Base-by-base conservation (phyloP, 2,113 vertebrate genomes). In the Phocoena sinus region DNA sequence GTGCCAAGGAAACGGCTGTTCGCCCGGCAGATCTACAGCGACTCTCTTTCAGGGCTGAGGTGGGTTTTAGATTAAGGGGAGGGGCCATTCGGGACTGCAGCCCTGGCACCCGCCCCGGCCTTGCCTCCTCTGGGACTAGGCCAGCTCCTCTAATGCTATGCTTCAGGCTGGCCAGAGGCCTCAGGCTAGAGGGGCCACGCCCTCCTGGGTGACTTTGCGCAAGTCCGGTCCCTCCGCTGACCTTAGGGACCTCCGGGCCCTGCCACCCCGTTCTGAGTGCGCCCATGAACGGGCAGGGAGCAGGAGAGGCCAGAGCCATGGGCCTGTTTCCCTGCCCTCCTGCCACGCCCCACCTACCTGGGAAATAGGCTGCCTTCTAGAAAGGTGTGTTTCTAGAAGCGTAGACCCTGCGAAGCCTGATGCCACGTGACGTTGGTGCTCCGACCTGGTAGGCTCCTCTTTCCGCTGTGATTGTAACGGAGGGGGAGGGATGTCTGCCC, bases 1-100 rank as follows among this genome's bases (percentile, higher is more conserved):
- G 3, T 87, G 33, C 68, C 38, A n/a, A 87, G 56, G 21, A 71
- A 47, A n/a, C 44, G 28, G 41, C 41, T 31, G 47, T 31, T 65
- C 6, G 0, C 73, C 67, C 31, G n/a, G 56, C 13, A 71, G 33
- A 8, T n/a, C 1, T 15, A 6, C 10, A n/a, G 74, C 0, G 20
- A 77, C 21, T 28, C 36, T 68, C 47, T 21, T 62, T 7, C 26
- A 62, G 62, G 33, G 18, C 31, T 20, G 7, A 26, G 28, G 89
- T 77, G 15, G 83, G 17, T 31, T 71, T 62, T 38, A 9, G 44
- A 65, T 44, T 25, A 67, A 77, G 56, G 53, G 73, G 50, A 26
- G 9, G 82, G 28, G 25, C 76, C 41, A 3, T 38, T 36, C 23
- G 21, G 21, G 58, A 38, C 31, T 58, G 60, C 33, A 44, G 6